Base-by-base conservation (phyloP, 2,113 vertebrate species). In the Anarrhichthys ocellatus region DNA sequence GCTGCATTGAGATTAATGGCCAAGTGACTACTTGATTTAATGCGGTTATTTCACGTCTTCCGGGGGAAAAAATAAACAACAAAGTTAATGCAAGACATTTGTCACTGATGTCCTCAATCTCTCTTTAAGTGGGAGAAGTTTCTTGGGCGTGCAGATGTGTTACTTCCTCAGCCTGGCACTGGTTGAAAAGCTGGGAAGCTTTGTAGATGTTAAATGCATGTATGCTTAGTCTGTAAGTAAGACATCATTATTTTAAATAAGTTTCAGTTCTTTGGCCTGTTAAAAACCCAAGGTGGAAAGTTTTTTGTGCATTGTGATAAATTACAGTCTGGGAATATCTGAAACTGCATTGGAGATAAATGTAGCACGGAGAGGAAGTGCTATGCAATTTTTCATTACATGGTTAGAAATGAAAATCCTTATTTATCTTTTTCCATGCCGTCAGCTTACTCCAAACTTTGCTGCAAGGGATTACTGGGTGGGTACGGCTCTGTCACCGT, bases 1-100 rank as follows among this genome's bases (percentile, higher is more conserved):
- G 88, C 91, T 90, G 92, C 93, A 95, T 93, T 95, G 93, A 95
- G 95, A 96, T 96, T 93, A 94, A 96, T 95, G 93, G 90, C 91
- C 91, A 82, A 91, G 88, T 90, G 93, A 95, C 92, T 88, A 88
- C 92, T 93, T 95, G 94, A 95, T 96, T 95, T 95, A 96, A 96
- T 96, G 94, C 93, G 93, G 94, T 95, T 95, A 94, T 95, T 96
- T 93, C 92, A 89, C 87, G 90, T 93, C 93, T 94, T 94, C 91
- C 76, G 82, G 92, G 90, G 88, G 89, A 82, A 89, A 58, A 95
- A 90, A 94, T 92, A 94, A 95, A 96, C 93, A 96, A 94, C 91
- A 94, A 92, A 94, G 92, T 94, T 95, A 95, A 96, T 94, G 91
- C 92, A 91, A 92, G 89, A 93, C 93, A 96, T 94, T 94, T 93